Evolutionary conservation across 2,888 invertebrate species (phyloP).

Genomic region (Galeopsomyia nigrocyanea): DNA sequence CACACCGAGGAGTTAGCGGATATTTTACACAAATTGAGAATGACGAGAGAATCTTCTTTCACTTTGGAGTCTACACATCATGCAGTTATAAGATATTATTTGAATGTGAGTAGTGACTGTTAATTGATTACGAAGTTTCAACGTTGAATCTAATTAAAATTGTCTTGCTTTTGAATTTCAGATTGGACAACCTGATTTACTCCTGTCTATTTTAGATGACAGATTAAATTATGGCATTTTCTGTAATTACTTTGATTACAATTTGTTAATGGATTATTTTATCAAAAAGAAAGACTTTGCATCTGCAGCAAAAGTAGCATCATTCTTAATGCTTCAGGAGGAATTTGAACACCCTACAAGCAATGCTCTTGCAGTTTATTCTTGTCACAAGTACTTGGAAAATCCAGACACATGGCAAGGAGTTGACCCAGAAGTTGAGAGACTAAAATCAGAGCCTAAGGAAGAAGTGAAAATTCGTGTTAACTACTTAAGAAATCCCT

Average conservation of each 20-base stretch:
- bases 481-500: slow-evolving; percentile 83
- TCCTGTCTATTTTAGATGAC: slow-evolving; percentile 83
- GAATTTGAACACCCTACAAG: slow-evolving; percentile 82
- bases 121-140: neutral
- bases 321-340: slow-evolving; percentile 90
- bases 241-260: slow-evolving; percentile 84
- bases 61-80: slow-evolving; percentile 86
- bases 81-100: slow-evolving; percentile 79
- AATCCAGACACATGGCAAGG: slow-evolving; percentile 70
- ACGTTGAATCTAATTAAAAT: neutral
- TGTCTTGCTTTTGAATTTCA: neutral
- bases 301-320: slow-evolving; percentile 83
- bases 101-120: slow-evolving; percentile 54
- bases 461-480: slow-evolving; percentile 83
- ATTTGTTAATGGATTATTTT: slow-evolving; percentile 85
- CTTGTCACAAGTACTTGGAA: slow-evolving; percentile 80
- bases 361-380: slow-evolving; percentile 78
- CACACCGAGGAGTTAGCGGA: slow-evolving; percentile 82
- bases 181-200: slow-evolving; percentile 66
- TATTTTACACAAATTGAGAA: slow-evolving; percentile 79
- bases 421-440: slow-evolving; percentile 63
- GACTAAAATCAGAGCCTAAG: slow-evolving; percentile 58
- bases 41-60: slow-evolving; percentile 79
- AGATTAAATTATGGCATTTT: slow-evolving; percentile 91
- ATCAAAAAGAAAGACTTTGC: slow-evolving; percentile 78